Evolutionary conservation across 2,797 vertebrate species (phyloP), one percentile per base, ranked within the genome.

Genomic region (Cyclura pinguis): DNA sequence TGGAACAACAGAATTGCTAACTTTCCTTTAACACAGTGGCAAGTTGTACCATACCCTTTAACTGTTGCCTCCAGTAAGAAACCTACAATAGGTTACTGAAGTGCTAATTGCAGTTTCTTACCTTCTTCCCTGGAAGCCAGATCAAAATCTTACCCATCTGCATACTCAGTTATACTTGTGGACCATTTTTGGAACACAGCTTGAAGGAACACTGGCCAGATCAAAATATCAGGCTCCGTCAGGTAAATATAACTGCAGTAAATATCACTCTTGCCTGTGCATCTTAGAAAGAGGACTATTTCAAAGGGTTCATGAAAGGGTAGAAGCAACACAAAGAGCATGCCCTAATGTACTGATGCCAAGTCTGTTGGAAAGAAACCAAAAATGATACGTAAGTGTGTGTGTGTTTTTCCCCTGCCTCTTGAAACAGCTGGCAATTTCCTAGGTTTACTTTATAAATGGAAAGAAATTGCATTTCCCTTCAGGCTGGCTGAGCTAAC

Each of bases 341-440:
- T 76, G 38, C 7, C 76, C n/a, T 8, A n/a, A 67, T 86, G 35
- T 10, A 47, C 55, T 35, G 69, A n/a, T 89, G 52, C 80, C 57
- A 86, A 80, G n/a, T 92, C 93, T 86, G 83, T 62, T 88, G 18
- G 29, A 32, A 62, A 89, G 90, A 80, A 84, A 67, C 20, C 1
- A 69, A 50, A 47, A 6, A 1, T 64, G 35, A 52, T 20, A 0
- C 90, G 85, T 92, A 3, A 8, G 35, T 20, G 9, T 32, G 27
- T 55, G 47, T 89, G 38, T 91, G 16, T 88, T 80, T 83, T 50
- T 29, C 29, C 80, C 90, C 57, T 91, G 10, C 89, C 90, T 92
- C 67, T 93, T 59, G 47, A 72, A 94, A 80, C 77, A 92, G 64
- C 0, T 57, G 73, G 22, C 10, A 81, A 4, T 85, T 95, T 92